These are phyloP conservation scores for Eupithecia vulgata DNA, from an alignment of 2,888 invertebrate genomes.

Conservation along the genomic window DNA sequence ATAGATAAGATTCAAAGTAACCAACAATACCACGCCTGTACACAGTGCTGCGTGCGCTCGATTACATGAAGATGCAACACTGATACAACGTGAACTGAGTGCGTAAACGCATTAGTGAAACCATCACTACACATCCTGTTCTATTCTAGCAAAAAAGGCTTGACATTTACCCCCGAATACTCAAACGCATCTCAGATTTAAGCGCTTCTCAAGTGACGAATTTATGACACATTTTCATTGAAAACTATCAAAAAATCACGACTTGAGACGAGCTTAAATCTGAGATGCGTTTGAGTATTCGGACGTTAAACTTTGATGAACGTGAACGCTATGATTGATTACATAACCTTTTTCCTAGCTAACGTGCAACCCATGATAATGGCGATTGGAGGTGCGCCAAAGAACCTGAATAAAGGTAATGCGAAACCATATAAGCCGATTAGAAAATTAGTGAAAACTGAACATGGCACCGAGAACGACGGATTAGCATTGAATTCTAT, in stretches of 20 bases:
- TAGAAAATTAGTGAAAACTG: slow-evolving; percentile 35
- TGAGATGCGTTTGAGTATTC: no score
- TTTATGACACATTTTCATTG: no score
- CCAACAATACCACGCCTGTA: slow-evolving; percentile 18
- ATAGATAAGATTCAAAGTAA: slow-evolving; percentile 27
- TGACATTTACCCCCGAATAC: no score
- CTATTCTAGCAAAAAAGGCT: slow-evolving; percentile 3
- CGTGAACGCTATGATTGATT: slow-evolving; percentile 35
- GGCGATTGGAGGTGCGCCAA: slow-evolving; percentile 44
- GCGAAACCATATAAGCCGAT: slow-evolving; percentile 34
- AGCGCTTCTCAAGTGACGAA: no score
- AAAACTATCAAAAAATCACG: no score
- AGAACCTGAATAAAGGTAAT: slow-evolving; percentile 34
- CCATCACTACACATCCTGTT: background rate
- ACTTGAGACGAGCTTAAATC: no score
- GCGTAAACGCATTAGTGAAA: slow-evolving; percentile 1
- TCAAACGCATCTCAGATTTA: no score
- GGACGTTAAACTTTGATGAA: no score
- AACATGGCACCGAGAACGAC: slow-evolving; percentile 19
- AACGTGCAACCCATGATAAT: slow-evolving; percentile 40
- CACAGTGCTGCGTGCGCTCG: background rate
- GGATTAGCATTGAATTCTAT: slow-evolving; percentile 31
- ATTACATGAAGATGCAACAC: background rate
- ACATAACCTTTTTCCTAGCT: slow-evolving; percentile 37
- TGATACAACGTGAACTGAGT: background rate